These are phyloP conservation scores for Symphodus melops DNA, from an alignment of 2,113 vertebrate species.

Conservation along the genomic window DNA sequence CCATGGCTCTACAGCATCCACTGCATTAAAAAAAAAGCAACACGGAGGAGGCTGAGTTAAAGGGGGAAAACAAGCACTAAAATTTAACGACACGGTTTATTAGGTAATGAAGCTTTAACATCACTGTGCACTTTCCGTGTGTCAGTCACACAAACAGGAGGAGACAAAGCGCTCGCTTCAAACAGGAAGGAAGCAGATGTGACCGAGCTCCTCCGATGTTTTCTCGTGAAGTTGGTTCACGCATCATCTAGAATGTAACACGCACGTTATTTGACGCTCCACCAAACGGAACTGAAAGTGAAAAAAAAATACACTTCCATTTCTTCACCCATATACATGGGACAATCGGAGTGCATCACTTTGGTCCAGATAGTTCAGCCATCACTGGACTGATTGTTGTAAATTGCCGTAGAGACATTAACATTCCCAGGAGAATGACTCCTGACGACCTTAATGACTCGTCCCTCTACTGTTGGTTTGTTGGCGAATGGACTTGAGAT, in stretches of 20 bases:
- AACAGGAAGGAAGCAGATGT: not conserved
- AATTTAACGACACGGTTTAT: too few species aligned
- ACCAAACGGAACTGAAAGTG: not conserved
- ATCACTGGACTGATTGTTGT: too few species aligned
- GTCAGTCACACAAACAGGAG: not conserved
- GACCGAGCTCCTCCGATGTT: not conserved
- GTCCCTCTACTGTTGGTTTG: too few species aligned
- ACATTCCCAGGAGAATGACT: too few species aligned
- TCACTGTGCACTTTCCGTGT: not conserved
- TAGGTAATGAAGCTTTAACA: not conserved
- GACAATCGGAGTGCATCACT: not conserved
- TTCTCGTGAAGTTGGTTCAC: not conserved
- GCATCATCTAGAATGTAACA: not conserved
- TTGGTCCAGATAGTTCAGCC: too few species aligned
- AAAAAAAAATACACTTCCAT: not conserved
- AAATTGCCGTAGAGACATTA: too few species aligned
- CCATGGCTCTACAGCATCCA: slow-evolving; percentile 6
- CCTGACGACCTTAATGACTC: too few species aligned
- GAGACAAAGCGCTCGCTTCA: not conserved
- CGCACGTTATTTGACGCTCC: not conserved
- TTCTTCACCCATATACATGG: not conserved
- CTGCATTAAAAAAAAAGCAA: slow-evolving; percentile 8
- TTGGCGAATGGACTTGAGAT: too few species aligned
- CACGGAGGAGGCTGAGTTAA: not conserved
- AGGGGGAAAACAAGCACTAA: not conserved